Base-by-base conservation (phyloP, 2,888 invertebrate genomes). In the Hyposoter didymator region DNA sequence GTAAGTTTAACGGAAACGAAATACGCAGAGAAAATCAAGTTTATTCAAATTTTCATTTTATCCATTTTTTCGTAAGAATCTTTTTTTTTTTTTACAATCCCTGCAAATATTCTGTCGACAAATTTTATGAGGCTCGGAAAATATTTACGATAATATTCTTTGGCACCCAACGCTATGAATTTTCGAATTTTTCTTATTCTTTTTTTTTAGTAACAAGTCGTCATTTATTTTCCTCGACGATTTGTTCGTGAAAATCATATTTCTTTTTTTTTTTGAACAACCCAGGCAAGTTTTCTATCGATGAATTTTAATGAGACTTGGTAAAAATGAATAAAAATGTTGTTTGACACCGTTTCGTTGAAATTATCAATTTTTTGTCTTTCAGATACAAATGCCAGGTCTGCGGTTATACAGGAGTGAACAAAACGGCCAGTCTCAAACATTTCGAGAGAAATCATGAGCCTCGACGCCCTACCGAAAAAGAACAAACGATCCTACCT, bases 361-460 rank as follows among this genome's bases (percentile, higher is more conserved):
- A 6, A 35, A 35, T 6, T 35, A 22, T 12, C 22, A 1, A 59
- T 28, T 28, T 59, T 86, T 90, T 93, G 86, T 87, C 64, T 90
- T 91, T 52, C 91, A 96, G 96, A 88, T 96, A 95, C 95, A 94
- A 94, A 22, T 96, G 96, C 89, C 94, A 94, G 22, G 91, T 94
- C 1, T 96, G 96, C 90, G 94, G 95, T 0, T 95, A 95, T 89
- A 95, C 95, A 86, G 95, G 95, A 0, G 95, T 96, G 87, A 95
- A 95, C 88, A 95, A 94, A 84, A 94, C 92, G 2, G 94, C 95
- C 0, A 93, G 96, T 28, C 92, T 94, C 35, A 95, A 95, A 1
- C 96, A 96, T 90, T 95, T 95, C 84, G 87, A 89, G 74, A 83
- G 70, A 55, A 59, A n/a, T 59, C 86, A 86, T 81, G 78, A 81